A percentile compares a stretch with the other conserved stretches of the same genome.
phyloP scores from a whole-genome alignment of 2,113 vertebrate genomes.

The Struthio camelus region DNA sequence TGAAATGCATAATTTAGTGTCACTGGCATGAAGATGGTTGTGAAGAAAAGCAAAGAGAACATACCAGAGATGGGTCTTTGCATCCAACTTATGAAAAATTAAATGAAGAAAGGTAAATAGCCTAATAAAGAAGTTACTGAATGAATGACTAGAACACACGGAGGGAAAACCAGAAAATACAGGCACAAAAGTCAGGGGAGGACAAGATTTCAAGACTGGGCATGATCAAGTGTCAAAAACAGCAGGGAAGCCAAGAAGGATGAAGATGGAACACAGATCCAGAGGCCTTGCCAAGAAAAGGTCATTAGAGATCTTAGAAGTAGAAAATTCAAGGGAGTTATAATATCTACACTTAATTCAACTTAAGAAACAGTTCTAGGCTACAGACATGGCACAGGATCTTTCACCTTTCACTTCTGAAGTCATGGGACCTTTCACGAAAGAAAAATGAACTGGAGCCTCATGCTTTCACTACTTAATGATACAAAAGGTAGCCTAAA shows the following conservation, averaged over 20 bases:
- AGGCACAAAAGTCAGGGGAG: constrained; percentile 56
- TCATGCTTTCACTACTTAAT: neutral
- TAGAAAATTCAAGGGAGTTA: constrained; percentile 11
- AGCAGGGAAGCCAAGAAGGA: constrained; percentile 62
- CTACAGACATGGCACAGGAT: neutral
- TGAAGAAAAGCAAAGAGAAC: neutral
- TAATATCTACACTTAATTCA: constrained; percentile 6
- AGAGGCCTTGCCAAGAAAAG: constrained; percentile 58
- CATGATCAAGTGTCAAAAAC: constrained; percentile 70
- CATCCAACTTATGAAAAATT: neutral
- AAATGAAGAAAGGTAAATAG: neutral
- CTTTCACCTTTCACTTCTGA: neutral
- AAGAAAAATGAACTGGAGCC: neutral
- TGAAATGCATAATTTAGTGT: neutral
- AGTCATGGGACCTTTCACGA: neutral
- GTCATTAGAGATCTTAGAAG: constrained; percentile 21
- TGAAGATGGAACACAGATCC: constrained; percentile 60
- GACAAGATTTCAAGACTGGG: constrained; percentile 58
- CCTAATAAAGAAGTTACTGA: neutral
- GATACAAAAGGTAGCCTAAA: rapidly evolving
- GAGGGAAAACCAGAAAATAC: constrained; percentile 34
- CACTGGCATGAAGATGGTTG: neutral
- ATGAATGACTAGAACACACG: constrained; percentile 13
- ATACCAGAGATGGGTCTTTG: neutral
- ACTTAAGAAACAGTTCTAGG: neutral